A percentile compares a stretch with the other conserved stretches of the same genome.
Conservation (phyloP, 2,797 vertebrate species). For the Helarctos malayanus region DNA sequence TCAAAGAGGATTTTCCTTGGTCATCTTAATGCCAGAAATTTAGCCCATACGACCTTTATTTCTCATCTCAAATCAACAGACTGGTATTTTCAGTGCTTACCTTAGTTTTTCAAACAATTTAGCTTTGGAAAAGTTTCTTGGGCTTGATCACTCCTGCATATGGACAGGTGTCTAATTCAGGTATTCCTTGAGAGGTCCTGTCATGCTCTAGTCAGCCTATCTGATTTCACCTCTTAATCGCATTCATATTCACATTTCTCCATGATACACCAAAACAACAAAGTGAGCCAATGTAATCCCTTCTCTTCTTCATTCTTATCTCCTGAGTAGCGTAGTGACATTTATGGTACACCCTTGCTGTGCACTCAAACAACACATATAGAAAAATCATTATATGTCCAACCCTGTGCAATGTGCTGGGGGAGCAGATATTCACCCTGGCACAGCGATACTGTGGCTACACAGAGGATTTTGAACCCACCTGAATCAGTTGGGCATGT, state of each 20-base stretch:
- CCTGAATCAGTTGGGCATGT: background rate
- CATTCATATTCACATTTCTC: background rate
- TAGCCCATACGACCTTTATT: background rate
- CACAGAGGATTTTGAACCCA: background rate
- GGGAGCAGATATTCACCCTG: background rate
- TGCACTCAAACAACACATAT: background rate
- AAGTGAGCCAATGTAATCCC: background rate
- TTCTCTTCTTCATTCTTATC: background rate
- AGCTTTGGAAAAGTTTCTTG: background rate
- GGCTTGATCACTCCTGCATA: background rate
- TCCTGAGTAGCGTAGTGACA: background rate
- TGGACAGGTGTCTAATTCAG: background rate
- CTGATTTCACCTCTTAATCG: background rate
- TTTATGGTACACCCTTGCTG: background rate
- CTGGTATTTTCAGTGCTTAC: background rate
- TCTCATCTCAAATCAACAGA: slow-evolving; percentile 26
- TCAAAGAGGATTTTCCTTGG: background rate
- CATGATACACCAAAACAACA: background rate
- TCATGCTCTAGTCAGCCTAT: background rate
- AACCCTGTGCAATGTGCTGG: background rate
- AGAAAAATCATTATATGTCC: background rate
- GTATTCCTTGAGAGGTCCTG: background rate
- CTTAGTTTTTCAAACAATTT: background rate
- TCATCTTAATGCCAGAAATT: background rate
- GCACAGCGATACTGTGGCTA: background rate